Evolutionary conservation across 2,888 invertebrate genomes (phyloP), one percentile per base, ranked within the genome.

Genomic region (Sphaerophoria taeniata): DNA sequence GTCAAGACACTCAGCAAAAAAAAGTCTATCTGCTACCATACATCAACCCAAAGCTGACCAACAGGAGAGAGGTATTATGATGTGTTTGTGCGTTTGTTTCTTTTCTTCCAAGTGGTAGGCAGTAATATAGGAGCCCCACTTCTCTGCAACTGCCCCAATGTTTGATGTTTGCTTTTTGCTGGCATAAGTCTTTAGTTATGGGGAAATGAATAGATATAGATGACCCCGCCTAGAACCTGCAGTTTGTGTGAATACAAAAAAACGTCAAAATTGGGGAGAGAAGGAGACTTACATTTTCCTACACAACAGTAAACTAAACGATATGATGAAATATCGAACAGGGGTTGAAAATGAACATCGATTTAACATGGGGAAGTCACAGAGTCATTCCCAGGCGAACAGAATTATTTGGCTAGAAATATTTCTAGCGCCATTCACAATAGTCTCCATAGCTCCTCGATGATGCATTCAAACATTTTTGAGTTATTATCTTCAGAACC

Each of bases 341-440:
- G 85, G 85, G 81, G 76, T 36, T 77, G 81, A 76, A 85, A 85
- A 72, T 73, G 53, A 65, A 76, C 72, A 81, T 81, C 85, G 73
- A 81, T 76, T 85, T 90, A 90, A 90, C 91, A 90, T 91, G 91
- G 91, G 91, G 91, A 91, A 91, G 90, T 90, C 91, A 90, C 90
- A 89, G 90, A 90, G 90, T 88, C 88, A 87, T 87, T 88, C 89
- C 87, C 89, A 90, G 91, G 91, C 89, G 89, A 87, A 65, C 90
- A 90, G 89, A 86, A 88, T 47, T 33, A 31, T 49, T 51, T 39
- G 51, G 61, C 31, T 73, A 55, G 53, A 55, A 47, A 11, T 55
- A 51, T 36, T 65, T 74, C 65, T 56, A 74, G 63, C 39, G 51
- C 36, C 33, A 14, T 39, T 53, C 33, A 47, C 47, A 63, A 47